Conservation (phyloP, 30 jellyfish, hydroid and myxozoan species). For the Aurelia sp. region DNA sequence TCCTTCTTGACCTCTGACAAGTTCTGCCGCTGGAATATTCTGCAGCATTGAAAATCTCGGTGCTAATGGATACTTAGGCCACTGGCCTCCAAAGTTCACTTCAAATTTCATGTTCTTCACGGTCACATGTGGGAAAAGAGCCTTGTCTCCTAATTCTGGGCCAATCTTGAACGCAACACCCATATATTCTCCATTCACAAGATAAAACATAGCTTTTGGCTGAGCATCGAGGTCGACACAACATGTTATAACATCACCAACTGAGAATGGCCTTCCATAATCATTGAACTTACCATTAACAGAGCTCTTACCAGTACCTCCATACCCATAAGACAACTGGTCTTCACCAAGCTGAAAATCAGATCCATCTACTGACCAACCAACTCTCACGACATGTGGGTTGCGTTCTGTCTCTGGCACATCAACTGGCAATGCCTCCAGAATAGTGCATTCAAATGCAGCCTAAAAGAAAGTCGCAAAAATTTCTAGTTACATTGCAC, state of each 20-base stretch:
- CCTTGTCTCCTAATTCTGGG: constrained; percentile 70
- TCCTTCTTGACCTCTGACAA: constrained; percentile 78
- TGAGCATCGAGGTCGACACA: constrained; percentile 83
- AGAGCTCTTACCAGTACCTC: constrained; percentile 97
- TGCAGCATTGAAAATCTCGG: constrained; percentile 92
- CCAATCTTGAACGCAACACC: constrained; percentile 96
- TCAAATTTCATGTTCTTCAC: constrained; percentile 86
- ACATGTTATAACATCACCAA: constrained; percentile 93
- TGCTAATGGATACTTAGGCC: constrained; percentile 86
- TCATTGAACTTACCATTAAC: constrained; percentile 77
- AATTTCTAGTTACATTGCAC: neutral
- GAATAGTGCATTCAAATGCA: constrained; percentile 84
- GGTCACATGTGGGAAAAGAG: constrained; percentile 93
- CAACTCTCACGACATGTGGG: constrained; percentile 92
- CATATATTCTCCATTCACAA: constrained; percentile 91
- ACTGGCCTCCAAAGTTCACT: constrained; percentile 84
- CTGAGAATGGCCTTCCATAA: constrained; percentile 88
- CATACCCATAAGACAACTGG: constrained; percentile 95
- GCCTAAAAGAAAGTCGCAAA: constrained; percentile 52
- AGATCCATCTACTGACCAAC: constrained; percentile 98
- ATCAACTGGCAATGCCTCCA: constrained; percentile 83
- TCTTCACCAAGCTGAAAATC: constrained; percentile 97
- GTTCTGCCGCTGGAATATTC: constrained; percentile 46
- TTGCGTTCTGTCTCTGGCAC: constrained; percentile 82
- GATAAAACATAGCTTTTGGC: constrained; percentile 84